Base-by-base conservation (phyloP, 2,797 vertebrate species). In the Ptychobarbus kaznakovi region DNA sequence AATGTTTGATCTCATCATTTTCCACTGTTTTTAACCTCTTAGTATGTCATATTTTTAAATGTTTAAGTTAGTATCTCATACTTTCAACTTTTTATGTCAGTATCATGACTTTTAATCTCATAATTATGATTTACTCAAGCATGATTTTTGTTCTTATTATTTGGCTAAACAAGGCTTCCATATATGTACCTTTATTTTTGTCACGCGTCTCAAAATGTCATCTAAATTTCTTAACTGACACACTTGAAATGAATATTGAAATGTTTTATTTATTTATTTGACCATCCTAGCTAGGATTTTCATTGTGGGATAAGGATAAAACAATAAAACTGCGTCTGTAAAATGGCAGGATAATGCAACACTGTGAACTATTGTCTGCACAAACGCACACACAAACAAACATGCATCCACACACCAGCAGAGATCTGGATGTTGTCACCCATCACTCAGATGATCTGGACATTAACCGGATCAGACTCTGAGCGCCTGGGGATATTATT, bases 371-470 rank as follows among this genome's bases (percentile, higher is more conserved):
- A 16, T 72, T 35, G 51, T 84, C 51, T 11, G 25, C 51, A 46
- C 40, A 61, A 49, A 73, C 53, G 61, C 49, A 28, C 40, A 70
- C 18, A 66, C n/a, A 72, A 53, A 63, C n/a, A 63, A 12, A 13
- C 11, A 65, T 63, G 66, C 77, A 73, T 83, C 78, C 69, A 53
- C 40, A 81, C 83, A 86, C 88, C 87, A 90, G 40, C 46, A 80
- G 74, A 84, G 79, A 87, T 87, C 83, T 80, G 82, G 74, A 88
- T 83, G 76, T 88, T 85, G 86, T 89, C 86, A 20, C 40, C 89
- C 80, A 87, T 91, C 89, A 86, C 65, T 88, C 90, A 88, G 32
- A 82, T 38, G 1, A 44, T 56, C 69, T 86, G 65, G 82, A 88
- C n/a, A 58, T 88, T 82, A 89, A 91, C 80, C 74, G 6, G 35